Percentiles rank a stretch among this genome's conserved stretches.
Conservation (phyloP, 2,113 vertebrate species). For the Channa maculata region DNA sequence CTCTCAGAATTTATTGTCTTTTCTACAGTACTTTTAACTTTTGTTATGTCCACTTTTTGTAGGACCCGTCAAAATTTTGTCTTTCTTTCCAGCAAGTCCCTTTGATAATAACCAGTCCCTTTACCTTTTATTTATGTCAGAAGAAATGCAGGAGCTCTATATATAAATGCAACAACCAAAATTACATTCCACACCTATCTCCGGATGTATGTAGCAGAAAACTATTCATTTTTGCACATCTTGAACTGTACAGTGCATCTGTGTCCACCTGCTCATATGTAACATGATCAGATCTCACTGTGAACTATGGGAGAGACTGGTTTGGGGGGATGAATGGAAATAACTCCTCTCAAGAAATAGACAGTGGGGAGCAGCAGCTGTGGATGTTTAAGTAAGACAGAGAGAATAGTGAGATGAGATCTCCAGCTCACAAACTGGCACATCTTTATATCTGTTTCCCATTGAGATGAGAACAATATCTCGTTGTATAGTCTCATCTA, state of each 20-base stretch:
- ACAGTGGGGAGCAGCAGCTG: conserved; percentile 38
- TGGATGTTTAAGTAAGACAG: conserved; percentile 43
- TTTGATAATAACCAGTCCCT: conserved; percentile 67
- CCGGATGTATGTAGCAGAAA: conserved; percentile 82
- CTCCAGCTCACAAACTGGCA: conserved; percentile 54
- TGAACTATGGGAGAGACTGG: conserved; percentile 54
- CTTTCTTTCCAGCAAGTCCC: conserved; percentile 72
- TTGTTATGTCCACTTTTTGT: conserved; percentile 82
- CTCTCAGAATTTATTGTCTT: conserved; percentile 64
- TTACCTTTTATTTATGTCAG: conserved; percentile 62
- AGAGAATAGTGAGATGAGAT: conserved; percentile 64
- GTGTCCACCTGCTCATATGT: conserved; percentile 60
- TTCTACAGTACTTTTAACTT: conserved; percentile 81
- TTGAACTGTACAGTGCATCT: conserved; percentile 65
- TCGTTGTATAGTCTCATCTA: conserved; percentile 75
- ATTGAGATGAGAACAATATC: conserved; percentile 74
- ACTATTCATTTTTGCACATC: conserved; percentile 73
- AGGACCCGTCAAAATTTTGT: conserved; percentile 56
- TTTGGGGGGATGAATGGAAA: conserved; percentile 28
- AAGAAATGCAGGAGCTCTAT: conserved; percentile 53
- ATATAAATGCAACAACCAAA: conserved; percentile 69
- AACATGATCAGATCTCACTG: conserved; percentile 67
- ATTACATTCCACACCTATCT: conserved; percentile 75
- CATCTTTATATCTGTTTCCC: conserved; percentile 59
- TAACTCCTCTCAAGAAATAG: conserved; percentile 30